phyloP scores from a whole-genome alignment of 2,888 invertebrate species.

The Cyrtodaria siliqua region DNA sequence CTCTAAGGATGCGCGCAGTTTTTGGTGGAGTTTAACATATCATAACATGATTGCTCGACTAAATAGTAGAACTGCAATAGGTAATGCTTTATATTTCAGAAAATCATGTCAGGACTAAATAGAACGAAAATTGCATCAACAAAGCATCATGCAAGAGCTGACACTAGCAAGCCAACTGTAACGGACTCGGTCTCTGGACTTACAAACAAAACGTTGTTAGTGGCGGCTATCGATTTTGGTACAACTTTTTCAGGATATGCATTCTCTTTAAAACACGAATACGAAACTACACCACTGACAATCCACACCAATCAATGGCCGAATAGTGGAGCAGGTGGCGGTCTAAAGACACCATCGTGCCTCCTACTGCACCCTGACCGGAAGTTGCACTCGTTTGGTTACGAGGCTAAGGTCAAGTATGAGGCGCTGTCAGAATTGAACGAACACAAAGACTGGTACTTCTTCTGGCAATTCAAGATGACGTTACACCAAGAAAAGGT shows the following conservation, averaged over 20 bases:
- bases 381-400: slow-evolving; percentile 26
- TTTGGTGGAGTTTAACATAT: no score
- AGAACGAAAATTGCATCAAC: no score
- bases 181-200: no score
- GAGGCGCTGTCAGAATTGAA: neutral
- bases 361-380: slow-evolving; percentile 20
- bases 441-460: slow-evolving; percentile 17
- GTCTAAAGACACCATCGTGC: slow-evolving; percentile 25
- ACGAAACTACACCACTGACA: neutral
- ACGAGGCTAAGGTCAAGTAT: slow-evolving; percentile 26
- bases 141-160: no score
- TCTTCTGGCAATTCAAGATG: slow-evolving; percentile 39
- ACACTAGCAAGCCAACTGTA: no score
- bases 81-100: no score
- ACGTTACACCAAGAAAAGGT: slow-evolving; percentile 31
- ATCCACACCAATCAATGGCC: slow-evolving; percentile 22
- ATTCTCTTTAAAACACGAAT: slow-evolving; percentile 32
- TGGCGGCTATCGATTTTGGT: slow-evolving; percentile 33
- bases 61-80: no score
- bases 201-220: no score
- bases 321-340: slow-evolving; percentile 6
- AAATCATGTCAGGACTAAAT: no score
- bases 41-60: no score
- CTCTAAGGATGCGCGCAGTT: no score
- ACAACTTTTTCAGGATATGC: slow-evolving; percentile 34